phyloP scores from a whole-genome alignment of 2,888 invertebrate species.

The Hyposoter didymator region DNA sequence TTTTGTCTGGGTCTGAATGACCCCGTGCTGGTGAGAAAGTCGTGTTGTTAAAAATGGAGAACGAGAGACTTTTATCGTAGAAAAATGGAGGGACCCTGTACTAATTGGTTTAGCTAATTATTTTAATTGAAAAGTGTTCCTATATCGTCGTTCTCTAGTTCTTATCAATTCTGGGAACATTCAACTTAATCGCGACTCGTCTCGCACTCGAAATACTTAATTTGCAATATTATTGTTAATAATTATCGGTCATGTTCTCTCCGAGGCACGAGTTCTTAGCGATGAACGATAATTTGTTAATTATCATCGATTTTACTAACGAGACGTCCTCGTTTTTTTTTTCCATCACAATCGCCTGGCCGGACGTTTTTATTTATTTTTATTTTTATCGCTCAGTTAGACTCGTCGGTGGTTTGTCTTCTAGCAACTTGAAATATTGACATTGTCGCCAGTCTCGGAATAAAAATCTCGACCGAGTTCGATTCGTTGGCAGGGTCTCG shows the following conservation, averaged over 20 bases:
- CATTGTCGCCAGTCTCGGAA: background rate
- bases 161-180: background rate
- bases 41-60: background rate
- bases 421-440: background rate
- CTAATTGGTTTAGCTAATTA: constrained; percentile 1
- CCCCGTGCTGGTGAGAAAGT: background rate
- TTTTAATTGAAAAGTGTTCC: constrained; percentile 47
- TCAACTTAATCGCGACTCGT: background rate
- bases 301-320: background rate
- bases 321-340: background rate
- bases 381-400: background rate
- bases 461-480: background rate
- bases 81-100: constrained; percentile 10
- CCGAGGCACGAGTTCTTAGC: background rate
- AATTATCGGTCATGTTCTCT: constrained; percentile 4
- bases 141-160: constrained; percentile 8
- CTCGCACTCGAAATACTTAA: constrained; percentile 1
- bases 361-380: background rate
- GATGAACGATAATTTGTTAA: background rate
- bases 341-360: background rate
- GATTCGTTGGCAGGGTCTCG: background rate
- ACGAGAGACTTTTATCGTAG: background rate
- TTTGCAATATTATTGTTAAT: background rate
- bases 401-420: background rate
- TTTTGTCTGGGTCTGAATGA: background rate